A percentile compares a stretch with the other conserved stretches of the same genome.
Conservation (phyloP, 2,888 invertebrate genomes). For the Aricia artaxerxes region DNA sequence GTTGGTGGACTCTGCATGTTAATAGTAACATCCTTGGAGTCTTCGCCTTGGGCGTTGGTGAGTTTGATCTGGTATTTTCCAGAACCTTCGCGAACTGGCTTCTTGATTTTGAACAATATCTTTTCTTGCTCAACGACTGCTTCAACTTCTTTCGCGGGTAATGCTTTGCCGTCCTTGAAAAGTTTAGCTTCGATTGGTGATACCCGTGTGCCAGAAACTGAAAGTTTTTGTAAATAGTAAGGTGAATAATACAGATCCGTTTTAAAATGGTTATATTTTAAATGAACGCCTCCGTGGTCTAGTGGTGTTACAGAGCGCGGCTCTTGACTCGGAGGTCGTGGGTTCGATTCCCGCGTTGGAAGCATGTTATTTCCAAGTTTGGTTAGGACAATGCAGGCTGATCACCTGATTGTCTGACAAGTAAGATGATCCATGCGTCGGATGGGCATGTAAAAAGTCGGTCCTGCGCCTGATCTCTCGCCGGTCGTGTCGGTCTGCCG, state of each 20-base stretch:
- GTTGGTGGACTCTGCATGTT: constrained; percentile 94
- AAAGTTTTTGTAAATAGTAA: constrained; percentile 39
- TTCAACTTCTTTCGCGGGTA: constrained; percentile 94
- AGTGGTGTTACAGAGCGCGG: too few species aligned
- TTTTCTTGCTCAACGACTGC: constrained; percentile 95
- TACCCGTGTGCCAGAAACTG: constrained; percentile 93
- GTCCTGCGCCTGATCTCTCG: too few species aligned
- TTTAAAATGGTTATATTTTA: not conserved
- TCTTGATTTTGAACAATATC: constrained; percentile 93
- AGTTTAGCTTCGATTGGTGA: constrained; percentile 94
- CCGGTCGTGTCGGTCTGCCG: too few species aligned
- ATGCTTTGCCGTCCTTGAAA: constrained; percentile 93
- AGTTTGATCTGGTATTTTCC: constrained; percentile 97
- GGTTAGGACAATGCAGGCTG: too few species aligned
- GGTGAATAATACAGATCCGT: not conserved
- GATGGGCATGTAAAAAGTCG: too few species aligned
- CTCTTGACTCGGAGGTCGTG: too few species aligned
- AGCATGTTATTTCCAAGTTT: too few species aligned
- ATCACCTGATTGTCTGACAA: too few species aligned
- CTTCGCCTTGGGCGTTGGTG: constrained; percentile 96
- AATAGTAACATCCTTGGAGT: constrained; percentile 89
- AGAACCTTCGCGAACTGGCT: constrained; percentile 91
- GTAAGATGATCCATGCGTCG: too few species aligned
- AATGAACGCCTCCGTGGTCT: not conserved
- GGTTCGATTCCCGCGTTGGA: too few species aligned